phyloP scores from a whole-genome alignment of 2,888 invertebrate species.

The Melinopterus prodromus region DNA sequence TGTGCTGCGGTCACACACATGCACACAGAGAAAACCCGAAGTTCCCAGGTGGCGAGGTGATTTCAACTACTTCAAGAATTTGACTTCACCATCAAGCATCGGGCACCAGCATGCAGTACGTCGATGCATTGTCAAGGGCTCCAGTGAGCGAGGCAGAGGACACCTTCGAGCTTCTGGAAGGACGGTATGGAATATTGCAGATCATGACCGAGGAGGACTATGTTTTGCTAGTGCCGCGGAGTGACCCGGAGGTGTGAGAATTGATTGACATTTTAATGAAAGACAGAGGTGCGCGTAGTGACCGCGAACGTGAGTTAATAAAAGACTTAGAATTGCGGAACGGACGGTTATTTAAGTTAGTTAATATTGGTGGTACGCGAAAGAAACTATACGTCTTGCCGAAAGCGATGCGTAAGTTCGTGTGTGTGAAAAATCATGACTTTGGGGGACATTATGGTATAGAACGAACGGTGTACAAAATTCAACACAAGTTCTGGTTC shows the following conservation, averaged over 20 bases:
- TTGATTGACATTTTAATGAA: conserved; percentile 35
- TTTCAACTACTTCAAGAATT: conserved; percentile 41
- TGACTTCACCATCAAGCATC: conserved; percentile 42
- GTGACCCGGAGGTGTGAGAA: conserved; percentile 18
- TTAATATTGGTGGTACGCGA: conserved; percentile 27
- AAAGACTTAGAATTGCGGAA: conserved; percentile 36
- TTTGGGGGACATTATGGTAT: conserved; percentile 38
- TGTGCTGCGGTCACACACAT: conserved; percentile 44
- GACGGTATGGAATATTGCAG: background rate
- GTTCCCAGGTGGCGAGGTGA: conserved; percentile 44
- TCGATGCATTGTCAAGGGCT: conserved; percentile 16
- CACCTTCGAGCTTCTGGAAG: background rate
- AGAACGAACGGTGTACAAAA: conserved; percentile 38
- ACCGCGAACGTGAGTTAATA: conserved; percentile 32
- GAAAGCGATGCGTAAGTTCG: conserved; percentile 38
- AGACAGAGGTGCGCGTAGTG: conserved; percentile 23
- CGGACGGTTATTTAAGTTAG: conserved; percentile 30
- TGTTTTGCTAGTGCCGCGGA: background rate
- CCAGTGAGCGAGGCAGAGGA: conserved; percentile 34
- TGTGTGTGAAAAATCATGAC: conserved; percentile 38
- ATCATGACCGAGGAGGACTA: conserved; percentile 35
- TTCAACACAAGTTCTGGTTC: conserved; percentile 30
- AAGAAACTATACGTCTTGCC: conserved; percentile 40
- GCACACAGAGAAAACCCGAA: conserved; percentile 42
- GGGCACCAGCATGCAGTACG: conserved; percentile 44